Evolutionary conservation across 2,113 vertebrate species (phyloP), one percentile per base, ranked within the genome.

Genomic region (Corythornis vintsioides): DNA sequence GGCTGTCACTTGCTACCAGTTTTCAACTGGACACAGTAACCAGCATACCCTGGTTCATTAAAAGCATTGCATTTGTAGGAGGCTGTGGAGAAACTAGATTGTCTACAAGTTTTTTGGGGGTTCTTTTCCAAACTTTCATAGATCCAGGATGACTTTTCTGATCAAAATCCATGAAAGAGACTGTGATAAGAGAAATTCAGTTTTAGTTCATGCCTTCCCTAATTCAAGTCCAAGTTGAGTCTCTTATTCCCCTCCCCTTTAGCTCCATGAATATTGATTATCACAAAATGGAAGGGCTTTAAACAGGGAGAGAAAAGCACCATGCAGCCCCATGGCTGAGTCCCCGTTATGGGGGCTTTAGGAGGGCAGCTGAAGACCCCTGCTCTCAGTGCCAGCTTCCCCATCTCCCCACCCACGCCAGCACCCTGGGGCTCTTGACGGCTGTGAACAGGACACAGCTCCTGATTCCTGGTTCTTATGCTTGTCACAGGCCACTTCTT

Each of bases 241-340:
- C 63, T 75, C 89, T 87, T 26, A 5, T 60, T 87, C 29, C 40
- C n/a, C 25, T 42, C 28, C 40, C 35, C 42, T 72, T 87, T 57
- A 78, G 53, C 29, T 20, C 42, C n/a, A 76, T 73, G 59, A 82
- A 85, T 94, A 85, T 94, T 94, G 82, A 85, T 91, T 50, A 26
- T 38, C 35, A 53, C 3, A 7, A 69, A 70, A 47, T 7, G 7
- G 50, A 91, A 82, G 45, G 59, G 40, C 29, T 89, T 94, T n/a
- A n/a, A 87, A 61, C 10, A 35, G 77, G 61, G 57, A 72, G 74
- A 61, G 82, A 69, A 67, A 71, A 92, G 43, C 15, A 50, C 8
- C 10, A 25, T 0, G 6, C 75, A 65, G 59, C 35, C 57, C 38
- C 0, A 4, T 18, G 86, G 43, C 59, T 13, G 24, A 29, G 21